A percentile compares a stretch with the other conserved stretches of the same genome.
Evolutionary conservation across 2,888 invertebrate species (phyloP).

Genomic region (Sinohyriopsis cumingii): DNA sequence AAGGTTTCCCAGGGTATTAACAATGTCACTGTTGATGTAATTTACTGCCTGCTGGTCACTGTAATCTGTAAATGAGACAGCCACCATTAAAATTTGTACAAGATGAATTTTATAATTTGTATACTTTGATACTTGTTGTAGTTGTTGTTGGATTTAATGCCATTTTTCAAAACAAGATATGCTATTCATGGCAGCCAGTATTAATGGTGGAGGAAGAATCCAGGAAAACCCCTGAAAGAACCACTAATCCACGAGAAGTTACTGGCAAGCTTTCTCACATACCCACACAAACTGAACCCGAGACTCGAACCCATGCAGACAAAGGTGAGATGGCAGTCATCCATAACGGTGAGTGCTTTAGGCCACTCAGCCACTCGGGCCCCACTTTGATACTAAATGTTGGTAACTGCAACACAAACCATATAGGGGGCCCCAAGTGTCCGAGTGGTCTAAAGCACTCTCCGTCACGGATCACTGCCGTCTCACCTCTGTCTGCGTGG

Average conservation of each 20-base stretch:
- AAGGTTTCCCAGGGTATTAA: slow-evolving; percentile 93
- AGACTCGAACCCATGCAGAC: too few species aligned
- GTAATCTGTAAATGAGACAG: slow-evolving; percentile 80
- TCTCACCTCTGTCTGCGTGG: too few species aligned
- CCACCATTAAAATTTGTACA: neutral
- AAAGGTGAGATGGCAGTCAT: neutral
- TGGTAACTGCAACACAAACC: neutral
- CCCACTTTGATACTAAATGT: neutral
- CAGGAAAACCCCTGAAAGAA: too few species aligned
- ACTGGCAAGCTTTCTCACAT: neutral
- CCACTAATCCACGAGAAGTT: too few species aligned
- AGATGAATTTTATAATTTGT: neutral
- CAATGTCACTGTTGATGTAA: slow-evolving; percentile 89
- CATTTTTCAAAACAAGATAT: too few species aligned
- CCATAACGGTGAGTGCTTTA: too few species aligned
- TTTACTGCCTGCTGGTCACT: slow-evolving; percentile 83
- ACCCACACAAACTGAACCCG: too few species aligned
- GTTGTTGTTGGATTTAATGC: neutral
- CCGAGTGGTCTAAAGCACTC: too few species aligned
- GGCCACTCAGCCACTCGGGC: neutral
- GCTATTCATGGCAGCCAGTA: too few species aligned
- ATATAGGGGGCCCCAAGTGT: too few species aligned
- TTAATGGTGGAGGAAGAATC: too few species aligned
- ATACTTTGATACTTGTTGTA: neutral
- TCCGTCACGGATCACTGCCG: too few species aligned